Evolutionary conservation across 2,888 invertebrate genomes (phyloP), one percentile per base, ranked within the genome.

Genomic region (Tipula lateralis): DNA sequence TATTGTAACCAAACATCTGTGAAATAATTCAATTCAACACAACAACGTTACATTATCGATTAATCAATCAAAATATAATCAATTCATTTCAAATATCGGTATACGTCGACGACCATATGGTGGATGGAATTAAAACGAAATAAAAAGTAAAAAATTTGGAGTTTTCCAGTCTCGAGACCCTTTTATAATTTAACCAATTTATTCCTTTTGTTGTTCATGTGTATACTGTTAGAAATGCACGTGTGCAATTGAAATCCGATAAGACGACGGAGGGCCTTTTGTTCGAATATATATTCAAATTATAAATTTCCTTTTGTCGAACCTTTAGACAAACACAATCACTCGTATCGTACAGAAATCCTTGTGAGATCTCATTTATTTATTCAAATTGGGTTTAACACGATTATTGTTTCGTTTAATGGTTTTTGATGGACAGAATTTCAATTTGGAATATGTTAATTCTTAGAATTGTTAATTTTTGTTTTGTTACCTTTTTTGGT

Each of bases 241-340:
- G 82, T 82, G 82, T 82, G 82, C 82, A 82, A 82, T 82, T 82
- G 82, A 82, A 82, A 82, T 82, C 82, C 82, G 82, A 82, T 82
- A 82, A 82, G 82, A 82, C 32, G 66, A 9, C 66, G 66, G 24
- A 66, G 2, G 66, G 66, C 24, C n/a, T 66, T 66, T 66, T 66
- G 66, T 66, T n/a, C 2, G 16, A 19, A 50, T 12, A 44, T 3
- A 50, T 24, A 66, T 66, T 24, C 24, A 66, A 66, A 66, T 66
- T 66, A 66, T 12, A 9, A 66, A 24, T 13, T 66, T 66, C 13
- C 66, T 13, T 39, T 66, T 66, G 66, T 66, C 66, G 66, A 24
- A 2, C 1, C 66, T 9, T 9, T 44, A 44, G n/a, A 44, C 3
- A 1, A 12, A 1, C 44, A 50, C n/a, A n/a, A n/a, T n/a, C n/a